phyloP scores from a whole-genome alignment of 2,888 invertebrate species.

The Nebria brevicollis region DNA sequence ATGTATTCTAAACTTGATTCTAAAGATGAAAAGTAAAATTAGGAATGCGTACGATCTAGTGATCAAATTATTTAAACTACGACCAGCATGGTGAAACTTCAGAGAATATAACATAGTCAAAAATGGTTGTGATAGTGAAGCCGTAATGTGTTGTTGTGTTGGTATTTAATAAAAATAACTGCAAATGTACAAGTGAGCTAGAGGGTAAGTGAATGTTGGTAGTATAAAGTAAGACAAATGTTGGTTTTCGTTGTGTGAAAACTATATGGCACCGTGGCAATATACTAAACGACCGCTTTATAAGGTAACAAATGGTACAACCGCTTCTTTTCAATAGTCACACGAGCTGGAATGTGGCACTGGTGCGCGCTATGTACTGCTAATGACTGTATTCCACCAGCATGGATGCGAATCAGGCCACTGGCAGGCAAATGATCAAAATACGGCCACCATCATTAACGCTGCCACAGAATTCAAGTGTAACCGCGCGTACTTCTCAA shows the following conservation, averaged over 20 bases:
- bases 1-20: no score
- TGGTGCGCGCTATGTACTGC: conserved; percentile 23
- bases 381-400: conserved; percentile 32
- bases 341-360: background rate
- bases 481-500: conserved; percentile 10
- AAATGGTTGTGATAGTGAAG: background rate
- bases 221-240: background rate
- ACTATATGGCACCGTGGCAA: background rate
- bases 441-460: background rate
- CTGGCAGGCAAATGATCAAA: conserved; percentile 29
- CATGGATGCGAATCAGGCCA: background rate
- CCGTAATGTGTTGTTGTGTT: background rate
- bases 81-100: no score
- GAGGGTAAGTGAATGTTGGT: background rate
- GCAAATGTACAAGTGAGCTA: background rate
- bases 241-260: background rate
- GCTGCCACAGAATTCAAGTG: background rate
- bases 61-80: no score
- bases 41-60: no score
- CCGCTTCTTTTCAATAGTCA: conserved; percentile 9
- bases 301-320: conserved; percentile 16
- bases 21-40: no score
- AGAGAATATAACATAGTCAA: background rate
- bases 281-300: conserved; percentile 21
- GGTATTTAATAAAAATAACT: background rate